Evolutionary conservation across 2,113 vertebrate species (phyloP), one percentile per base, ranked within the genome.

Genomic region (Maccullochella peelii): DNA sequence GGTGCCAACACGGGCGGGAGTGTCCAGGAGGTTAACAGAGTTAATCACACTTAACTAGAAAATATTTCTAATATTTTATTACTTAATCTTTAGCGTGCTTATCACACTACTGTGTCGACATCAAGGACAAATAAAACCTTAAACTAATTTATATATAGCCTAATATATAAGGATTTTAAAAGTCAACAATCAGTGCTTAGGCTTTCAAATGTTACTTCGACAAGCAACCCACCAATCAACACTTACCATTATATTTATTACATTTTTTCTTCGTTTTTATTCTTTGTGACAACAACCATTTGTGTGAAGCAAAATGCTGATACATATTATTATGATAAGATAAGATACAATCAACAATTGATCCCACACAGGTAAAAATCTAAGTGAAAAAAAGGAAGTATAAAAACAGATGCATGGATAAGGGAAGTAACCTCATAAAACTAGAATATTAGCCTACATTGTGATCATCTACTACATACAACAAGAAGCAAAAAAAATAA

Each of bases 1-100:
- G 91, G 85, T 44, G 75, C 54, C 30, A 25, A 33, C 1, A 14
- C 49, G 12, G 7, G 25, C 44, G 55, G 23, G 54, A 66, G 69
- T 2, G 55, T 33, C 52, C 80, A 47, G 16, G 36, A 20, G 18
- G 21, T 6, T 33, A 44, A 27, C 23, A 2, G 38, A 18, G 6
- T 0, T 38, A 38, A 27, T 50, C 12, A 36, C 57, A 20, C 10
- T 47, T 8, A 0, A 15, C 0, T 8, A 18, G 44, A 30, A 18
- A 27, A 14, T 6, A 66, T 27, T 21, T 4, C n/a, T n/a, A n/a
- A n/a, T n/a, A n/a, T n/a, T n/a, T n/a, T n/a, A n/a, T n/a, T n/a
- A n/a, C n/a, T n/a, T n/a, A n/a, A n/a, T n/a, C n/a, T n/a, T n/a
- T n/a, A n/a, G 4, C 4, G 1, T 38, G 8, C 20, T 38, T 10